Base-by-base conservation (phyloP, 2,888 invertebrate species). In the Phortica magna region DNA sequence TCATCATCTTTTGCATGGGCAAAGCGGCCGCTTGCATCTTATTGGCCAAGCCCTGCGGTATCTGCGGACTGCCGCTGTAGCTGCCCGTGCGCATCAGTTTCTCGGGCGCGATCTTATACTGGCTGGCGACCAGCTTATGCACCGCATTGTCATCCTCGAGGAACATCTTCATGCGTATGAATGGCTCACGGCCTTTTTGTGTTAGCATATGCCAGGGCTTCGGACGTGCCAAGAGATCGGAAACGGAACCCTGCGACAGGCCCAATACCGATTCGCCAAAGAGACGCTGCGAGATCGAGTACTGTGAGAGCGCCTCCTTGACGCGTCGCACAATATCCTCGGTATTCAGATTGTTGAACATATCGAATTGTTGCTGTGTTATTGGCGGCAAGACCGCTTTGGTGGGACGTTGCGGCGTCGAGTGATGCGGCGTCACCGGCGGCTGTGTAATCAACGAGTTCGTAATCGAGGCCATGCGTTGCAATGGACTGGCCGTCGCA, bases 131-230 rank as follows among this genome's bases (percentile, higher is more conserved):
- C 83, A 98, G 93, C 90, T 98, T 98, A 92, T 98, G 98, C 1
- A 98, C 98, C 12, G 98, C 98, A 89, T 98, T 97, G 83, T 98
- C 98, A 89, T 98, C 98, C 92, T 98, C 98, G 83, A 99, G 93
- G 92, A 99, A 99, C 96, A 98, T 97, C 92, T 98, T 98, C 98
- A 99, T 99, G 78, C 98, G 94, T 80, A 99, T 98, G 93, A 98
- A 99, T 0, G 98, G 99, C 90, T 99, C 98, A 41, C 98, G 94
- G 1, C 98, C 98, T 92, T 98, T 98, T 90, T 97, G 98, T 14
- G 99, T 99, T 72, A 99, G 94, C 98, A 99, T 98, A 91, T 98
- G 98, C 99, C 99, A 99, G 0, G 99, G 98, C 91, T 99, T 99
- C 53, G 99, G 99, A 73, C 99, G 93, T 39, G 99, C 99, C 80